Percentiles rank a stretch among this genome's conserved stretches.
phyloP scores from a whole-genome alignment of 2,113 vertebrate genomes.

The Gavialis gangeticus region DNA sequence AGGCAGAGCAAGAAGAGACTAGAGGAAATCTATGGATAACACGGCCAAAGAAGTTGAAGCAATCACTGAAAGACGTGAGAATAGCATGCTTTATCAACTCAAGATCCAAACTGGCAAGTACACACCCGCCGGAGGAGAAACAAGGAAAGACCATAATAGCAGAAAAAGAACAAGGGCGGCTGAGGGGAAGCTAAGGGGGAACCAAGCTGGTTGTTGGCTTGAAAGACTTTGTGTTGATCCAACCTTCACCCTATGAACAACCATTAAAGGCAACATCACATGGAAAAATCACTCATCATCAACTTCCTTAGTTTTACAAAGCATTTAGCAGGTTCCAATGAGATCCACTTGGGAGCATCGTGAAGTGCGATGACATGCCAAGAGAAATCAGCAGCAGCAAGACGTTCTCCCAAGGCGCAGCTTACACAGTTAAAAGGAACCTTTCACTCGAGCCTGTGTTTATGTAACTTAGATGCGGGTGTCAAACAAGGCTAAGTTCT shows the following conservation, averaged over 20 bases:
- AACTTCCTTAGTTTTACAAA: background rate
- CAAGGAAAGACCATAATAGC: conserved; percentile 18
- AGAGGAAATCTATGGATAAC: conserved; percentile 33
- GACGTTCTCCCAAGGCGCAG: background rate
- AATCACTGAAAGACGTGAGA: conserved; percentile 42
- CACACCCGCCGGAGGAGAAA: conserved; percentile 42
- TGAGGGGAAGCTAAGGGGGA: conserved; percentile 23
- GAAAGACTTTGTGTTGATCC: conserved; percentile 26
- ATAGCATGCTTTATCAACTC: conserved; percentile 17
- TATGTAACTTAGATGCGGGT: background rate
- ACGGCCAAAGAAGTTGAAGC: conserved; percentile 43
- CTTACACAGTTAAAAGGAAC: background rate
- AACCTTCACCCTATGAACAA: conserved; percentile 1
- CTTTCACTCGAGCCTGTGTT: background rate
- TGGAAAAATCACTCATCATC: background rate
- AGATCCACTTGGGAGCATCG: background rate
- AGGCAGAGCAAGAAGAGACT: conserved; percentile 46
- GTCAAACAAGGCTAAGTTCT: background rate
- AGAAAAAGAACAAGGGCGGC: conserved; percentile 40
- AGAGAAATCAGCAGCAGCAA: background rate
- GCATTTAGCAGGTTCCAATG: background rate
- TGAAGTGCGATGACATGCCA: background rate
- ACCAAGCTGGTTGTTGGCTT: conserved; percentile 9
- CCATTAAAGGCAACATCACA: conserved; percentile 3
- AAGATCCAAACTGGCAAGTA: conserved; percentile 49